Percentiles rank a stretch among this genome's conserved stretches.
Evolutionary conservation across 2,113 vertebrate genomes (phyloP).

Genomic region (Macquaria ambigua): DNA sequence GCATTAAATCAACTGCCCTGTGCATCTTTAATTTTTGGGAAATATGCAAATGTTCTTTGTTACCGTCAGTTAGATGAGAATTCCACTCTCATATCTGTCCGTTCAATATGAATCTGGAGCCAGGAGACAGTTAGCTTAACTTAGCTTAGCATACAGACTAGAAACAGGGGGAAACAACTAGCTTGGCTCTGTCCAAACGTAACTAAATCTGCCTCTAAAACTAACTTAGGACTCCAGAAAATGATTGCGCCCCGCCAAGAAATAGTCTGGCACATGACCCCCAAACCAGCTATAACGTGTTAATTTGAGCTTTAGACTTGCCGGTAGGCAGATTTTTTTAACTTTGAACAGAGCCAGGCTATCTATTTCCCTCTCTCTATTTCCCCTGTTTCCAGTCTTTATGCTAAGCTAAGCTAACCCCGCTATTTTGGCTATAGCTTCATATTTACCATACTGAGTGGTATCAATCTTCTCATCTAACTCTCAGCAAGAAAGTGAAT

Average conservation of each 20-base stretch:
- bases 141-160: background rate
- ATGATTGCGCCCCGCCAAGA: background rate
- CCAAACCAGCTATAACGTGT: background rate
- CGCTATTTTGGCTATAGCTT: too few relatives aligned
- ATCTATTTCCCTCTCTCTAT: too few relatives aligned
- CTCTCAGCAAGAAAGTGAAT: background rate
- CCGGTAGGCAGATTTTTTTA: too few relatives aligned
- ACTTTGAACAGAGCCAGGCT: too few relatives aligned
- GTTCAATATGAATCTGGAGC: background rate
- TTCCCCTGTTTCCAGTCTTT: too few relatives aligned
- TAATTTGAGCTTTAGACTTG: background rate
- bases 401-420: too few relatives aligned
- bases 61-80: background rate
- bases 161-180: background rate
- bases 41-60: background rate
- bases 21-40: conserved; percentile 1
- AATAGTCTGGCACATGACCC: background rate
- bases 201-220: background rate
- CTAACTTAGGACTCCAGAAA: background rate
- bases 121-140: background rate
- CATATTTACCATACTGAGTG: too few relatives aligned
- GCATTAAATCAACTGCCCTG: background rate
- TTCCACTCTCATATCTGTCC: background rate
- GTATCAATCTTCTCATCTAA: too few relatives aligned
- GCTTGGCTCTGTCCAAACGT: background rate